phyloP scores from a whole-genome alignment of 2,797 vertebrate species.

The Bradypodion pumilum region DNA sequence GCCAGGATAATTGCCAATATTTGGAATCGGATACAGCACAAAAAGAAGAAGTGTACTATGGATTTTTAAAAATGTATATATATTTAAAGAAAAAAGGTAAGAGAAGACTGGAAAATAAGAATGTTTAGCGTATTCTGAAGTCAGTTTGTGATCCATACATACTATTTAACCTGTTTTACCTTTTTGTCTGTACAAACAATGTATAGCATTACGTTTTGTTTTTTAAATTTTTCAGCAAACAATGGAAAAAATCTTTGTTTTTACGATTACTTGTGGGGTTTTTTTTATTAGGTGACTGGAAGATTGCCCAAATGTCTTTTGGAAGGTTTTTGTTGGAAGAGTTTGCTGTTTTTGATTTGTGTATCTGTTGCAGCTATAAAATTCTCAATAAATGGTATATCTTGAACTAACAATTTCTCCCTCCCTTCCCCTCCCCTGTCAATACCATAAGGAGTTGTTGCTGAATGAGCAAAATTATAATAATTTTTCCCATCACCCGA shows the following conservation, averaged over 20 bases:
- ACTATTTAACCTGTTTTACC: too few species aligned
- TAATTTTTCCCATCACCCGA: constrained; percentile 43
- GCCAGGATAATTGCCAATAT: too few species aligned
- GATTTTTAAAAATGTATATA: too few species aligned
- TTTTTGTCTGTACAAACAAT: neutral
- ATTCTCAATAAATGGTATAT: constrained; percentile 18
- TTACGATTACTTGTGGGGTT: neutral
- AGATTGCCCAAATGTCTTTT: constrained; percentile 33
- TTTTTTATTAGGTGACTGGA: constrained; percentile 12
- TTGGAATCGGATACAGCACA: too few species aligned
- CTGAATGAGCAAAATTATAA: constrained; percentile 44
- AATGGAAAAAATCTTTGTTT: neutral
- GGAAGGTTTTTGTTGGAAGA: neutral
- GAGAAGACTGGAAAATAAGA: too few species aligned
- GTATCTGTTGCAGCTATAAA: constrained; percentile 31
- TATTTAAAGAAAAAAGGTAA: too few species aligned
- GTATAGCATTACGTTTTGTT: neutral
- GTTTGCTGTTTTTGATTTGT: constrained; percentile 43
- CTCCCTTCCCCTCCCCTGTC: too few species aligned
- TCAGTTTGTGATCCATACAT: too few species aligned
- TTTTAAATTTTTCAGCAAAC: neutral
- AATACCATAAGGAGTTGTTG: constrained; percentile 28
- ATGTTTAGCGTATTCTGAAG: too few species aligned
- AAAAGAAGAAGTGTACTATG: too few species aligned
- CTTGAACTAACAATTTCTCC: constrained; percentile 16